Evolutionary conservation across 2,797 vertebrate species (phyloP).

Genomic region (Hephaestus fuliginosus): DNA sequence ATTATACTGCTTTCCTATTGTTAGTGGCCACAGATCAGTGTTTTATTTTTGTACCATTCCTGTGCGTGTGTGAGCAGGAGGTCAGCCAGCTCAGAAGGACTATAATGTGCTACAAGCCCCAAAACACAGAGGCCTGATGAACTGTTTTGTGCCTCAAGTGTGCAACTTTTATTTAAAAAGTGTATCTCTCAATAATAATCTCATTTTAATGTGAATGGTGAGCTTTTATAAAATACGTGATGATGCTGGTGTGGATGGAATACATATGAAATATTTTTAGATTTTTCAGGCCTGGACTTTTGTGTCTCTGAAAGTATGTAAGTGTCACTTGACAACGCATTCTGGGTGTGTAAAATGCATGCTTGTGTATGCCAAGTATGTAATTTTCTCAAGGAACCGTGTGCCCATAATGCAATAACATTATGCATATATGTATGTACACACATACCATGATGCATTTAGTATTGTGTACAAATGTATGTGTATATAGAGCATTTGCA

Average conservation of each 20-base stretch:
- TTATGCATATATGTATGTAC: background rate
- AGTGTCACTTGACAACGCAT: background rate
- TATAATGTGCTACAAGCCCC: background rate
- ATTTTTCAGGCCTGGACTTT: background rate
- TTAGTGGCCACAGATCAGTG: background rate
- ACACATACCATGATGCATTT: background rate
- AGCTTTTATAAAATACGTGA: conserved; percentile 4
- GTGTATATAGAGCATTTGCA: conserved; percentile 14
- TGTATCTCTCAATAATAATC: background rate
- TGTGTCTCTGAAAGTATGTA: background rate
- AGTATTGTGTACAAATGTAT: background rate
- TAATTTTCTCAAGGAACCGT: background rate
- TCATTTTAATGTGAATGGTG: background rate
- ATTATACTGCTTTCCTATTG: background rate
- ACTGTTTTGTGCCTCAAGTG: background rate
- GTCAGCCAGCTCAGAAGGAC: background rate
- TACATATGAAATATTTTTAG: background rate
- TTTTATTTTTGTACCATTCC: background rate
- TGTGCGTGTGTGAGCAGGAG: background rate
- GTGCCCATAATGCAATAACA: background rate
- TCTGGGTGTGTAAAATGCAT: background rate
- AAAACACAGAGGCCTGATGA: background rate
- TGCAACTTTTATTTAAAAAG: background rate
- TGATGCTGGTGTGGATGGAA: background rate
- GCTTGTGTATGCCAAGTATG: conserved; percentile 1